phyloP scores from a whole-genome alignment of 2,888 invertebrate species.

The Dusona sp. region DNA sequence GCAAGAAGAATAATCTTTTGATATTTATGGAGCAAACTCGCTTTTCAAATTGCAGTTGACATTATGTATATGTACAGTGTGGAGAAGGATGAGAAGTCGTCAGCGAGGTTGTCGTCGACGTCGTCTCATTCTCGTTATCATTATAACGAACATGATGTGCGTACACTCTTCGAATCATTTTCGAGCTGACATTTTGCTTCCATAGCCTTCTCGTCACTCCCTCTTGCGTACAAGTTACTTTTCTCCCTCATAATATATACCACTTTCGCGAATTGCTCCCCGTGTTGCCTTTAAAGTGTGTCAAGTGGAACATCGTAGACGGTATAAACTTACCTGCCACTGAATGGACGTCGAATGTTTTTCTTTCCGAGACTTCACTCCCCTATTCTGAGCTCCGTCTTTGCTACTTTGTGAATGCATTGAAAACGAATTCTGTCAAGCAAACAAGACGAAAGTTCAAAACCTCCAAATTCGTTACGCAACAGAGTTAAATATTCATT shows the following conservation, averaged over 20 bases:
- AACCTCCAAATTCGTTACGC: neutral
- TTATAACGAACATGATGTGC: constrained; percentile 60
- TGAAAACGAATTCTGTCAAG: constrained; percentile 86
- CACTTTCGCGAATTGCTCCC: constrained; percentile 39
- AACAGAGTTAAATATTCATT: neutral
- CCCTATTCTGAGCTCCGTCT: constrained; percentile 82
- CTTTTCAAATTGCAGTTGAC: constrained; percentile 52
- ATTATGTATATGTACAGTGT: neutral
- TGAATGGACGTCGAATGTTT: constrained; percentile 85
- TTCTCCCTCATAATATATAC: constrained; percentile 27
- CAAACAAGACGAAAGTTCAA: constrained; percentile 45
- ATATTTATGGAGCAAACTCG: constrained; percentile 40
- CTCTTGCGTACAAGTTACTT: constrained; percentile 3
- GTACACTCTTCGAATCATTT: constrained; percentile 47
- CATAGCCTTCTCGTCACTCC: constrained; percentile 1
- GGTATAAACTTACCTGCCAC: constrained; percentile 83
- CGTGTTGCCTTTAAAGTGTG: constrained; percentile 32
- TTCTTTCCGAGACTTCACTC: constrained; percentile 84
- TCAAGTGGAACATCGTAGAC: constrained; percentile 51
- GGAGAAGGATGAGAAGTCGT: constrained; percentile 34
- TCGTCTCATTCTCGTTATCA: constrained; percentile 54
- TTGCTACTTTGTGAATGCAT: constrained; percentile 85
- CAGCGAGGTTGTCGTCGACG: constrained; percentile 40
- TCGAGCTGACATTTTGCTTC: constrained; percentile 48
- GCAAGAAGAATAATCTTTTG: constrained; percentile 16